phyloP scores from a whole-genome alignment of 1,140 invertebrate genomes.

The Bombus ignitus region DNA sequence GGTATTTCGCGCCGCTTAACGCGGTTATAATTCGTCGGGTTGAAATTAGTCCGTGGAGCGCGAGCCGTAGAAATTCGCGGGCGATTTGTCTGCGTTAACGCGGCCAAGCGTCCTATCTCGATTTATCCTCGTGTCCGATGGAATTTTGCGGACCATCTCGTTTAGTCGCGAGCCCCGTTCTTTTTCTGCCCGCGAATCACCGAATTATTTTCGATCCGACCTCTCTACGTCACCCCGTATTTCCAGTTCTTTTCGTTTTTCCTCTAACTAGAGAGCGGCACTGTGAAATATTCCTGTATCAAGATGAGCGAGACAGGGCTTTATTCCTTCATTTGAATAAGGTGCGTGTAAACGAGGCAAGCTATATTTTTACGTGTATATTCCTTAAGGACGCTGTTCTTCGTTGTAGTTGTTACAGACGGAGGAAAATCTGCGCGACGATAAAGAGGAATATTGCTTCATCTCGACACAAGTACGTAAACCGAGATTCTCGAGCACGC shows the following conservation, averaged over 20 bases:
- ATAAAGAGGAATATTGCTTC: constrained; percentile 20
- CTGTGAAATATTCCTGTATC: not conserved
- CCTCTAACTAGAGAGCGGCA: too few relatives aligned
- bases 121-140: constrained; percentile 19
- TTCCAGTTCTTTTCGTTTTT: not conserved
- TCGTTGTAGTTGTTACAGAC: not conserved
- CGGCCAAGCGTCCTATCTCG: not conserved
- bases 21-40: constrained; percentile 29
- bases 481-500: not conserved
- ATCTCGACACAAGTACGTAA: constrained; percentile 7
- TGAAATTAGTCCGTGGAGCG: constrained; percentile 2
- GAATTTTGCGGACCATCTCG: not conserved
- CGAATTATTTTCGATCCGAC: constrained; percentile 5
- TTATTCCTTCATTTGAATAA: not conserved
- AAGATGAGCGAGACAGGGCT: not conserved
- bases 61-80: constrained; percentile 11
- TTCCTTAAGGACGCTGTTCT: not conserved
- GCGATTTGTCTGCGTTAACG: constrained; percentile 17
- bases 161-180: not conserved
- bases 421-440: not conserved
- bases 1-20: constrained; percentile 11
- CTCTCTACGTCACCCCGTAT: not conserved
- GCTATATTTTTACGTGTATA: not conserved
- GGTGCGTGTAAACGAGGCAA: not conserved
- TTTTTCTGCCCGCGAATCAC: not conserved